Evolutionary conservation across 2,888 invertebrate species (phyloP), one percentile per base, ranked within the genome.

Genomic region (Aleiodes testaceus): DNA sequence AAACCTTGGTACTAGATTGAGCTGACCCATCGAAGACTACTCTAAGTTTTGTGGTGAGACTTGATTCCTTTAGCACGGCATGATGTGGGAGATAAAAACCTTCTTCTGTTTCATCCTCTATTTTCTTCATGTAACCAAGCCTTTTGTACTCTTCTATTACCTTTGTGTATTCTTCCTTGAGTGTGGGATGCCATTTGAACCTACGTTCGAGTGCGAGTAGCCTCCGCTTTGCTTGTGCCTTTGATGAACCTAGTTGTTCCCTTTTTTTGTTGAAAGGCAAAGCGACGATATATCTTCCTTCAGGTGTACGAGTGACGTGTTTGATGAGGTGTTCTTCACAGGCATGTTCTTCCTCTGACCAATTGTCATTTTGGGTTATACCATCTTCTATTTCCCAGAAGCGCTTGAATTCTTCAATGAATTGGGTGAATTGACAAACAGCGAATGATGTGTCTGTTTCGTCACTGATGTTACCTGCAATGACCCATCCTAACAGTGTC

Each of bases 331-430:
- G 65, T 16, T 30, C 49, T 20, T 50, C 65, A 30, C 55, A 55
- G 3, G 16, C 7, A 9, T 9, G 11, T 36, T 30, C 12, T 14
- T 50, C 18, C 1, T 36, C 49, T 18, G 30, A 12, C 11, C 5
- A 30, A 11, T n/a, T 7, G 0, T 7, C 1, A 3, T 6, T 6
- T 2, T 12, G 2, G 9, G 30, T 36, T 1, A 36, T 18, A 2
- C 26, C 22, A 18, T 66, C 65, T 66, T 66, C 50, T n/a, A 50
- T 36, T 18, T 18, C 36, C 44, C 50, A 66, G 18, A 66, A 66
- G 14, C 44, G 11, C 6, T n/a, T 47, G 14, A 47, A 47, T 47
- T 47, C 14, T n/a, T 47, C 16, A 5, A 14, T 16, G 11, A 47
- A 16, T 14, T 16, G 16, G 6, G 61, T 16, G 9, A 61, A 44